Percentiles rank a stretch among this genome's conserved stretches.
Evolutionary conservation across 2,888 invertebrate species (phyloP).

Genomic region (Phymatocera aterrima): DNA sequence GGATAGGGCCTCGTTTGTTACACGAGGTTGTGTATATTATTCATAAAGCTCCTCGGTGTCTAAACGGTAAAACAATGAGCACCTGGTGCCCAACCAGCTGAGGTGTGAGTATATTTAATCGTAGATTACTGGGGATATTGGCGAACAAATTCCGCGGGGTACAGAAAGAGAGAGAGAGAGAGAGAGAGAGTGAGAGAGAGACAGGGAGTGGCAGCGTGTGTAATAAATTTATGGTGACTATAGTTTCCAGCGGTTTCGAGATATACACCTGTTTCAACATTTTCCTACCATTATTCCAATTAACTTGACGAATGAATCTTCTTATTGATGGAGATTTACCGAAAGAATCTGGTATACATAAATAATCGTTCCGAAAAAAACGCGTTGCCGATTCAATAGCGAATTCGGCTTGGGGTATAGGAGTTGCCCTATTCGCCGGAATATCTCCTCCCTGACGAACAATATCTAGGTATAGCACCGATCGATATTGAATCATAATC

Average conservation of each 20-base stretch:
- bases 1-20: slow-evolving; percentile 28
- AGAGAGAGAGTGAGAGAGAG: background rate
- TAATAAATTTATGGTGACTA: background rate
- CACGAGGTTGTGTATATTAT: slow-evolving; percentile 10
- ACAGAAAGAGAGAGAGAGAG: background rate
- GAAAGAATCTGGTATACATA: too few species aligned
- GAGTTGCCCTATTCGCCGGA: background rate
- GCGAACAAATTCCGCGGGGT: slow-evolving; percentile 26
- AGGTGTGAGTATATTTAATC: slow-evolving; percentile 27
- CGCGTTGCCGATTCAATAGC: too few species aligned
- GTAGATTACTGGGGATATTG: slow-evolving; percentile 34
- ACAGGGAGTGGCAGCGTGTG: background rate
- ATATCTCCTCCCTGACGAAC: background rate
- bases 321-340: too few species aligned
- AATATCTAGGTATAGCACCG: too few species aligned
- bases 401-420: too few species aligned
- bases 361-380: too few species aligned
- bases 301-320: too few species aligned
- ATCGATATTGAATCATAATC: slow-evolving; percentile 8
- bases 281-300: too few species aligned
- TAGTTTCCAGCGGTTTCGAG: background rate
- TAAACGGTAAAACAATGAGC: slow-evolving; percentile 37
- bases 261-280: background rate
- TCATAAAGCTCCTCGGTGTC: slow-evolving; percentile 33
- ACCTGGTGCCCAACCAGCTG: slow-evolving; percentile 17